phyloP scores from a whole-genome alignment of 1,140 invertebrate species.

The Drosophila lini region DNA sequence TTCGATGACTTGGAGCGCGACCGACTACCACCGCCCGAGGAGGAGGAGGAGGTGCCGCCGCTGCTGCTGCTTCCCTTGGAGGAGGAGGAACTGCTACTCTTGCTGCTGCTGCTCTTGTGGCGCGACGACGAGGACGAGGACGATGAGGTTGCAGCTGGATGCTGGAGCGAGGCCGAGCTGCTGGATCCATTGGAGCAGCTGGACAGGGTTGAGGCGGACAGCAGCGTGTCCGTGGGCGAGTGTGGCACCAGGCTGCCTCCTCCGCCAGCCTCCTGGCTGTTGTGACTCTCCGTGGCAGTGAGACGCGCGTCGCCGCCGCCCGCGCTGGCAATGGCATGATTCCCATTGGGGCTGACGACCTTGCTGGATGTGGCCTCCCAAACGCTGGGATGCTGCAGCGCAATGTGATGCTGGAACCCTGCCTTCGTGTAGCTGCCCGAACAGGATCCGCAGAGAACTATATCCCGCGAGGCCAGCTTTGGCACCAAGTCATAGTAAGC shows the following conservation, averaged over 20 bases:
- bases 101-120: constrained; percentile 76
- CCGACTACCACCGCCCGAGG: constrained; percentile 52
- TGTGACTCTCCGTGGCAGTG: constrained; percentile 28
- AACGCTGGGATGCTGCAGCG: constrained; percentile 70
- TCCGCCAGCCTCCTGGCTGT: constrained; percentile 42
- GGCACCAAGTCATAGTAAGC: constrained; percentile 78
- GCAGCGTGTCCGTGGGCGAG: constrained; percentile 58
- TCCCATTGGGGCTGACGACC: constrained; percentile 27
- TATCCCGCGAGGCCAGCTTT: constrained; percentile 64
- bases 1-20: constrained; percentile 80
- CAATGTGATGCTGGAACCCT: constrained; percentile 78
- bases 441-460: constrained; percentile 73
- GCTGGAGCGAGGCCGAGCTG: constrained; percentile 45
- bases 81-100: constrained; percentile 72
- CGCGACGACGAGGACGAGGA: constrained; percentile 72
- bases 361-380: constrained; percentile 75
- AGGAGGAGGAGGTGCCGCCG: background rate
- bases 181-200: constrained; percentile 69
- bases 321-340: background rate
- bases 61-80: constrained; percentile 62
- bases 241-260: constrained; percentile 27
- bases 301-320: constrained; percentile 22
- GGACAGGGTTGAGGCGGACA: constrained; percentile 53
- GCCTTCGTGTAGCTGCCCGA: constrained; percentile 73
- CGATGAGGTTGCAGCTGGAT: constrained; percentile 18